These are phyloP conservation scores for Mormyrus hasselquistii DNA, from an alignment of 2,797 vertebrate species.

Conservation along the genomic window DNA sequence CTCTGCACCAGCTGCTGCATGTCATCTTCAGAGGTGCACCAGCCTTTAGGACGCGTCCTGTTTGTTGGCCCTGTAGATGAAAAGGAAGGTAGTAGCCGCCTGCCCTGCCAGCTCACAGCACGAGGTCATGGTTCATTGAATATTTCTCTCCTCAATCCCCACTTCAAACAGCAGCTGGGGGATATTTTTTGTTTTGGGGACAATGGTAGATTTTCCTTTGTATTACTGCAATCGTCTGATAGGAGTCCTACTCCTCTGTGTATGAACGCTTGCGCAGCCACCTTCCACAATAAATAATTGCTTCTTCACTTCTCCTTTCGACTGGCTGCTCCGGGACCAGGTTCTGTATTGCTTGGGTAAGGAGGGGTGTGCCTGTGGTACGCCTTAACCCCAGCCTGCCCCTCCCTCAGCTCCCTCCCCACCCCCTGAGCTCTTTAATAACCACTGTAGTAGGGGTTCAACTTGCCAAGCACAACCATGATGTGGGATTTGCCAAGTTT, in stretches of 20 bases:
- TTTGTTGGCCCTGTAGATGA: constrained; percentile 7
- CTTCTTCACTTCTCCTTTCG: neutral
- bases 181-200: constrained; percentile 18
- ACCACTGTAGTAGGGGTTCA: constrained; percentile 17
- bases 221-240: constrained; percentile 15
- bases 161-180: constrained; percentile 19
- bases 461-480: constrained; percentile 9
- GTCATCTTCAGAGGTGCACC: neutral
- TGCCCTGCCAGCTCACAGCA: neutral
- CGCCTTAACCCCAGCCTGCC: neutral
- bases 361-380: neutral
- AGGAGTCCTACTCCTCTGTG: neutral
- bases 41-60: neutral
- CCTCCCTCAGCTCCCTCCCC: neutral
- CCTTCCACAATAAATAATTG: neutral
- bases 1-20: neutral
- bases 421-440: neutral
- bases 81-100: neutral
- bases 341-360: neutral
- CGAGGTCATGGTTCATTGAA: constrained; percentile 29
- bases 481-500: constrained; percentile 15
- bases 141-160: constrained; percentile 14
- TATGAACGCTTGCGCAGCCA: neutral
- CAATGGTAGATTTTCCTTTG: constrained; percentile 18
- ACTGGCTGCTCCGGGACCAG: neutral